Evolutionary conservation across 2,888 invertebrate species (phyloP), one percentile per base, ranked within the genome.

Genomic region (Andrena hattorfiana): DNA sequence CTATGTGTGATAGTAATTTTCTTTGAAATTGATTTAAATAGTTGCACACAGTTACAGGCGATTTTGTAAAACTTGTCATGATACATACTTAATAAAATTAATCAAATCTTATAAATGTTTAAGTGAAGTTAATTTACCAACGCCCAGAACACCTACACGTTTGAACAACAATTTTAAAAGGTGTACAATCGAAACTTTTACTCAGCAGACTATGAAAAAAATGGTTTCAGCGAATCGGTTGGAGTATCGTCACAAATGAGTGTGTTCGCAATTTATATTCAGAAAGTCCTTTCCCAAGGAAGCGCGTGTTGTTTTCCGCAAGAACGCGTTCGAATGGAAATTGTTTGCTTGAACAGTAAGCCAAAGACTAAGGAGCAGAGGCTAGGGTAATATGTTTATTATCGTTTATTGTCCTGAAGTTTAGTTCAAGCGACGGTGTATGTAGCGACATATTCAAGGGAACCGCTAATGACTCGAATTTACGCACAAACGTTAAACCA

Each of bases 261-360:
- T 80, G 76, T 87, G 84, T 77, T 85, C 84, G 85, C 85, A 87
- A 91, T 91, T 89, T 88, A 90, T 89, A 90, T 91, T 89, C 89
- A 2, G 23, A 54, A 20, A 54, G 20, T n/a, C 20, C 20, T 1
- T 56, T 56, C 26, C 23, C 56, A 23, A 3, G 54, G 54, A 56
- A 20, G 8, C 20, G 23, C 54, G 23, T 42, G 42, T 8, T 23
- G 3, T 20, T 54, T 54, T 54, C n/a, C 20, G n/a, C 54, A 23
- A 86, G 86, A 90, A 88, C n/a, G 54, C 20, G 23, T 54, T 28
- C 89, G 87, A 90, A 91, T 89, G 86, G 89, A 88, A 87, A 87
- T 87, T 89, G 88, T 89, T 90, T 87, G 82, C 85, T 81, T 49
- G 20, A 10, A 4, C 28, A 10, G 16, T 7, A 74, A 74, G 23